Percentiles rank a stretch among this genome's conserved stretches.
Conservation (phyloP, 2,888 invertebrate species). For the Nomada fucata region DNA sequence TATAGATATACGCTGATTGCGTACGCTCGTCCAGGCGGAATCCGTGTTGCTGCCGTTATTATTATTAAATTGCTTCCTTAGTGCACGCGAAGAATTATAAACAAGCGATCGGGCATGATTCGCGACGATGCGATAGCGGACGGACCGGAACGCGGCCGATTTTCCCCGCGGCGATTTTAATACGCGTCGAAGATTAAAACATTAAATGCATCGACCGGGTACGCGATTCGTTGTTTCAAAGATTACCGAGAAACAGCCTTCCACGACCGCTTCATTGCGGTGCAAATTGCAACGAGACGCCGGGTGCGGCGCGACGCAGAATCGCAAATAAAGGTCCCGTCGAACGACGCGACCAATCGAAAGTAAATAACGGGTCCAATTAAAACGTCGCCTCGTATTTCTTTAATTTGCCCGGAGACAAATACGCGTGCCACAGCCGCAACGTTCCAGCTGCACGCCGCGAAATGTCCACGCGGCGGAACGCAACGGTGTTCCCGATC, state of each 20-base stretch:
- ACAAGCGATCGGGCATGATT: constrained; percentile 44
- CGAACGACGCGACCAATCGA: constrained; percentile 2
- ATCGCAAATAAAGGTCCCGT: background rate
- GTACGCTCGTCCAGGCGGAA: constrained; percentile 23
- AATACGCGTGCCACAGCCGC: constrained; percentile 20
- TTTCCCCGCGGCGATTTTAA: constrained; percentile 45
- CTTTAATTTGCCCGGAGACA: constrained; percentile 44
- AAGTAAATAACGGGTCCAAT: constrained; percentile 50
- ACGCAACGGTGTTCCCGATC: constrained; percentile 42
- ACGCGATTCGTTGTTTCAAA: constrained; percentile 12
- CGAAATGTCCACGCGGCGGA: constrained; percentile 50
- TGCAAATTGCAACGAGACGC: constrained; percentile 36
- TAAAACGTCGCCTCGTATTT: constrained; percentile 46
- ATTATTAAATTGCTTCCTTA: constrained; percentile 63
- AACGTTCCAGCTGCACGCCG: constrained; percentile 59
- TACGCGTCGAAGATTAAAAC: constrained; percentile 42
- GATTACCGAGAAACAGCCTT: background rate
- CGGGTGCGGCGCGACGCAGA: background rate
- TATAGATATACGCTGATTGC: constrained; percentile 38
- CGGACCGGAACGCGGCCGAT: background rate
- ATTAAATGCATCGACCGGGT: constrained; percentile 27
- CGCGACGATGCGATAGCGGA: constrained; percentile 26
- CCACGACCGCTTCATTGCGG: constrained; percentile 26
- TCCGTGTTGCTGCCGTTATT: constrained; percentile 51
- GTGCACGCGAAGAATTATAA: constrained; percentile 61